These are phyloP conservation scores for Coptodon rendalli DNA, from an alignment of 2,113 vertebrate genomes.

Conservation along the genomic window DNA sequence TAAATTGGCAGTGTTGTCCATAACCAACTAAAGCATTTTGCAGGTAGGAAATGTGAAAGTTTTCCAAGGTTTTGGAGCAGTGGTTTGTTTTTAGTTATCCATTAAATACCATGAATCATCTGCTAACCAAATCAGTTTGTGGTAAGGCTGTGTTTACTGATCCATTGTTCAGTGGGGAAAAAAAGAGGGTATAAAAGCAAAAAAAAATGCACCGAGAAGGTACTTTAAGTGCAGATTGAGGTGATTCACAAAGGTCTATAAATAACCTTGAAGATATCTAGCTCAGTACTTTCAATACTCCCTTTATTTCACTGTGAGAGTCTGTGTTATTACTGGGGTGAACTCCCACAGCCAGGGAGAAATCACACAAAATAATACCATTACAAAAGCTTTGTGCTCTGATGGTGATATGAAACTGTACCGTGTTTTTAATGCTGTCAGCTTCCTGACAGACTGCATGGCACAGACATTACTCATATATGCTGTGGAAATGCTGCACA, in stretches of 20 bases:
- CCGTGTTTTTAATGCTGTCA: background rate
- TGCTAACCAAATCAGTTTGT: background rate
- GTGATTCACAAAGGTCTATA: slow-evolving; percentile 47
- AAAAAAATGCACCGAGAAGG: slow-evolving; percentile 14
- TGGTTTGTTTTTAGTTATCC: background rate
- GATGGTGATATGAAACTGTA: slow-evolving; percentile 33
- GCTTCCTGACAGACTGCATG: background rate
- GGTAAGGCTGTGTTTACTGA: background rate
- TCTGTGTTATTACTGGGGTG: slow-evolving; percentile 32
- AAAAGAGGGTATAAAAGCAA: background rate
- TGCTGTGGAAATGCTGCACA: background rate
- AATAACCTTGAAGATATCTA: slow-evolving; percentile 60
- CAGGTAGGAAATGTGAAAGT: background rate
- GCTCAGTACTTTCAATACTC: slow-evolving; percentile 49
- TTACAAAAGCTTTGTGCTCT: slow-evolving; percentile 32
- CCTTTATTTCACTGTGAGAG: slow-evolving; percentile 45
- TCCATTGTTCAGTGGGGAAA: background rate
- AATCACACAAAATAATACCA: slow-evolving; percentile 44
- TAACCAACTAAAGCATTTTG: background rate
- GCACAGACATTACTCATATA: background rate
- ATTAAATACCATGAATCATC: background rate
- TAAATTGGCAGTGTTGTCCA: background rate
- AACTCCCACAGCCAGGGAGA: slow-evolving; percentile 16
- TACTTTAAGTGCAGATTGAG: slow-evolving; percentile 37
- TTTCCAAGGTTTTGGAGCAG: background rate